Percentiles rank a stretch among this genome's conserved stretches.
These are phyloP conservation scores for Phoenicopterus ruber DNA, from an alignment of 2,113 vertebrate genomes.

Conservation along the genomic window DNA sequence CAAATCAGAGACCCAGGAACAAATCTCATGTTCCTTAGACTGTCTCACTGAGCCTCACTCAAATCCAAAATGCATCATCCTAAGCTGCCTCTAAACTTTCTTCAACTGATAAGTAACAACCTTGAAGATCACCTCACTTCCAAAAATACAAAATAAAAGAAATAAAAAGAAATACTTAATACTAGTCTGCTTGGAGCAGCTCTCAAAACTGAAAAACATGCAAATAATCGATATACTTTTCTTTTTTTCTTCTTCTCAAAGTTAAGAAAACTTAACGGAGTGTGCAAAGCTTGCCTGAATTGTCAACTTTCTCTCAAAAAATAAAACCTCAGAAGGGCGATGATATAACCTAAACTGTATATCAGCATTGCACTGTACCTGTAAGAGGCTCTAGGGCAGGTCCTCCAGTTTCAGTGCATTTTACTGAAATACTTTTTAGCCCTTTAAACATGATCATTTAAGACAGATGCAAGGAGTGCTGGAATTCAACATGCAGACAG, in stretches of 20 bases:
- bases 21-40: neutral
- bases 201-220: neutral
- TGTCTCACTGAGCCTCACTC: neutral
- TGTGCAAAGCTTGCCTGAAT: neutral
- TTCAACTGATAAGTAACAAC: neutral
- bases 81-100: neutral
- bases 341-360: neutral
- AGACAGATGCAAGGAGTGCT: neutral
- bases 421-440: neutral
- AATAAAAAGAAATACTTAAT: neutral
- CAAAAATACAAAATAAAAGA: neutral
- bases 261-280: too few relatives aligned
- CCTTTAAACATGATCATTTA: neutral
- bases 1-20: neutral
- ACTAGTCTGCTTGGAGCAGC: neutral
- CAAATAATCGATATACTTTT: neutral
- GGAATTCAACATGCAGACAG: neutral
- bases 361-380: neutral
- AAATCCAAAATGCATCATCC: neutral
- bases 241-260: too few relatives aligned
- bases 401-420: neutral
- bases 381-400: neutral
- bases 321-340: accelerated
- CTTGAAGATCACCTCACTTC: neutral
- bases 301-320: neutral